A percentile compares a stretch with the other conserved stretches of the same genome.
Conservation (phyloP, 2,888 invertebrate species). For the Erynnis tages region DNA sequence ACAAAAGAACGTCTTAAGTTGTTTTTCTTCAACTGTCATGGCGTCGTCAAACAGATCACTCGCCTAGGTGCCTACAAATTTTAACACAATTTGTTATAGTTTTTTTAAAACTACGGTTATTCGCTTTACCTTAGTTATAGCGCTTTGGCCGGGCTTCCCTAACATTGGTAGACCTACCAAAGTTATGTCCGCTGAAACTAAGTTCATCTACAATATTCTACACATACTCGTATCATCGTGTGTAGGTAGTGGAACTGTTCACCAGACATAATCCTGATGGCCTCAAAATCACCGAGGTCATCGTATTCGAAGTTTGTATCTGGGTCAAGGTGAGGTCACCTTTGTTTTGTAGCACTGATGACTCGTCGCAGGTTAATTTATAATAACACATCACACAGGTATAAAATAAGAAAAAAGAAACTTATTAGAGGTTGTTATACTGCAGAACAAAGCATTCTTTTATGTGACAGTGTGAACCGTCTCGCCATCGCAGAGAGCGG, state of each 20-base stretch:
- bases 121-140: too few relatives aligned
- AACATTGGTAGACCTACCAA: too few relatives aligned
- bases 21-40: too few relatives aligned
- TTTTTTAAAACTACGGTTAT: too few relatives aligned
- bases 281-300: slow-evolving; percentile 14
- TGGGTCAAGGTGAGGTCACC: slow-evolving; percentile 23
- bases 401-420: slow-evolving; percentile 21
- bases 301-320: slow-evolving; percentile 8
- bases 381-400: slow-evolving; percentile 16
- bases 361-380: slow-evolving; percentile 15
- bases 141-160: too few relatives aligned
- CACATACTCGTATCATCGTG: neutral
- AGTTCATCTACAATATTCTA: neutral
- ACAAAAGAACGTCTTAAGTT: too few relatives aligned
- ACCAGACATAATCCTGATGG: slow-evolving; percentile 2
- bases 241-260: too few relatives aligned
- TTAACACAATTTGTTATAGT: too few relatives aligned
- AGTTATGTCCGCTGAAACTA: too few relatives aligned
- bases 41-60: too few relatives aligned
- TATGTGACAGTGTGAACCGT: slow-evolving; percentile 8
- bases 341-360: slow-evolving; percentile 15
- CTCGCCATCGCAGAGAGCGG: slow-evolving; percentile 13
- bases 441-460: slow-evolving; percentile 19
- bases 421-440: slow-evolving; percentile 19
- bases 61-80: too few relatives aligned